Percentiles rank a stretch among this genome's conserved stretches.
Conservation (phyloP, 2,888 invertebrate species). For the Agapetus fuscipes region DNA sequence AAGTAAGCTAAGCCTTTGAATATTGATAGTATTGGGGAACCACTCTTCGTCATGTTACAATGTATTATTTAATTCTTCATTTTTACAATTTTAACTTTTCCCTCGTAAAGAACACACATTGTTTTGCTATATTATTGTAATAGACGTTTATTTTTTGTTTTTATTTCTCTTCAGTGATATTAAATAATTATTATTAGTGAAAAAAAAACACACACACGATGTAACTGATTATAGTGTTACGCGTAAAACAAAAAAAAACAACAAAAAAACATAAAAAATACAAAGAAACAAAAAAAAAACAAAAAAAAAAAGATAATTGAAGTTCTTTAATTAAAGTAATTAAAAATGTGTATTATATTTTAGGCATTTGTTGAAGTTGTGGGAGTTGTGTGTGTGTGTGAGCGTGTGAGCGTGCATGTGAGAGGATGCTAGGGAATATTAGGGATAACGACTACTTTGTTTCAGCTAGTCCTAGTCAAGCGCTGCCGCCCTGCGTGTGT, state of each 20-base stretch:
- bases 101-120: too few relatives aligned
- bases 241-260: too few relatives aligned
- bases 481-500: conserved; percentile 2
- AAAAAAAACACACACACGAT: conserved; percentile 3
- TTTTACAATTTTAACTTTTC: conserved; percentile 21
- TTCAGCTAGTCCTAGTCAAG: conserved; percentile 19
- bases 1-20: conserved; percentile 22
- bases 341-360: conserved; percentile 19
- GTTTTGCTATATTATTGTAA: conserved; percentile 25
- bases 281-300: too few relatives aligned
- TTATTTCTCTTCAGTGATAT: conserved; percentile 22
- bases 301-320: too few relatives aligned
- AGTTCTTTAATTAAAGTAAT: conserved; percentile 17
- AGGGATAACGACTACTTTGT: conserved; percentile 19
- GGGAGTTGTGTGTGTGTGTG: conserved; percentile 18
- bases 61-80: conserved; percentile 19
- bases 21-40: conserved; percentile 22
- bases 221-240: conserved; percentile 19
- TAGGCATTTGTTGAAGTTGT: conserved; percentile 20
- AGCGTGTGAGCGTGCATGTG: too few relatives aligned
- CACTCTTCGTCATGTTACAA: conserved; percentile 19
- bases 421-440: conserved; percentile 12
- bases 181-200: conserved; percentile 20
- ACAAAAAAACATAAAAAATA: too few relatives aligned
- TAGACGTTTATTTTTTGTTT: conserved; percentile 24